A percentile compares a stretch with the other conserved stretches of the same genome.
These are phyloP conservation scores for Subanguina moxae DNA, from an alignment of 1,140 invertebrate species.

Conservation along the genomic window DNA sequence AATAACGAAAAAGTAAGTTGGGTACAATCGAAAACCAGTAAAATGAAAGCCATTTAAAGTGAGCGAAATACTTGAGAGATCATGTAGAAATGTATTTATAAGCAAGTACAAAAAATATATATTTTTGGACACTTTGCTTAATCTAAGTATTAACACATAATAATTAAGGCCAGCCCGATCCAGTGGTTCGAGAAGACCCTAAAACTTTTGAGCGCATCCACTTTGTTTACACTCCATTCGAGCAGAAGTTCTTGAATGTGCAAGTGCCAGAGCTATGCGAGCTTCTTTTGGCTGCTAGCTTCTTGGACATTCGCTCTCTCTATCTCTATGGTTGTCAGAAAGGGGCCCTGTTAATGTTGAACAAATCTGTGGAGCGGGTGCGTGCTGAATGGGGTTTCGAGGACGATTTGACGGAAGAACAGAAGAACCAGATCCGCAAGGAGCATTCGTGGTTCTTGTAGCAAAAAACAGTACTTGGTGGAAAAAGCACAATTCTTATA, in stretches of 20 bases:
- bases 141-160: neutral
- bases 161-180: slow-evolving; percentile 22
- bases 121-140: too few species aligned
- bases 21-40: too few species aligned
- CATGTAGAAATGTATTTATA: neutral
- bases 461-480: too few species aligned
- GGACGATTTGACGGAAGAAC: slow-evolving; percentile 36
- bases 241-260: slow-evolving; percentile 33
- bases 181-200: slow-evolving; percentile 26
- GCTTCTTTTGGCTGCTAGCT: slow-evolving; percentile 21
- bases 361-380: slow-evolving; percentile 33
- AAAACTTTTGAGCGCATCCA: slow-evolving; percentile 27
- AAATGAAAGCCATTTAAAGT: neutral
- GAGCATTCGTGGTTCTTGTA: neutral
- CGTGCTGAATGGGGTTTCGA: slow-evolving; percentile 33
- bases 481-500: too few species aligned
- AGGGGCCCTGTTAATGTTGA: slow-evolving; percentile 27
- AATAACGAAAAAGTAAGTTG: neutral
- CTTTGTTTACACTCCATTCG: slow-evolving; percentile 41
- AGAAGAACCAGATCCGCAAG: neutral
- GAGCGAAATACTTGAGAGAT: neutral
- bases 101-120: neutral
- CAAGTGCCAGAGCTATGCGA: slow-evolving; percentile 20
- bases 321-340: slow-evolving; percentile 36
- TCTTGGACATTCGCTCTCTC: slow-evolving; percentile 35